Percentiles rank a stretch among this genome's conserved stretches.
These are phyloP conservation scores for Ptilorrhoa leucosticta DNA, from an alignment of 2,113 vertebrate genomes.

Conservation along the genomic window DNA sequence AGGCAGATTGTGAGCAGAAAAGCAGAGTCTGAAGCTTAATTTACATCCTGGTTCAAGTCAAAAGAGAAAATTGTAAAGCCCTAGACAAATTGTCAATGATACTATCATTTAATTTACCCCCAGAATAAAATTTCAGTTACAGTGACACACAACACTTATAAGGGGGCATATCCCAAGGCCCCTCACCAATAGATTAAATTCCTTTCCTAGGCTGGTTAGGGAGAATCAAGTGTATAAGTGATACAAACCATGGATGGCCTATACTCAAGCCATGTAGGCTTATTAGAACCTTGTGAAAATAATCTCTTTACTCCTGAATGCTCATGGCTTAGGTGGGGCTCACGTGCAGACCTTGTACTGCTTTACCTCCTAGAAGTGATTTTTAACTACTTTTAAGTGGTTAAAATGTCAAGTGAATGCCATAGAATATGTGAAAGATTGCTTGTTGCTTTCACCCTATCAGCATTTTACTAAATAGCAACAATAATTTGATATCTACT, in stretches of 20 bases:
- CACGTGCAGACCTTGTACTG: neutral
- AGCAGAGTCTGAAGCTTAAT: constrained; percentile 6
- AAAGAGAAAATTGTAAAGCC: constrained; percentile 14
- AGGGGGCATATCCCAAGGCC: neutral
- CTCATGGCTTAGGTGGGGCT: neutral
- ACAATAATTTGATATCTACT: neutral
- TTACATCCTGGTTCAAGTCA: neutral
- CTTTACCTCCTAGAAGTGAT: neutral
- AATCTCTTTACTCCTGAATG: neutral
- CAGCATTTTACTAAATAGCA: neutral
- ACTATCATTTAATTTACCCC: neutral
- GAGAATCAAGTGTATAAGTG: neutral
- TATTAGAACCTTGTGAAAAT: neutral
- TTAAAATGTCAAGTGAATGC: neutral
- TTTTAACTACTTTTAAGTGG: neutral
- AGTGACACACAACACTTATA: neutral
- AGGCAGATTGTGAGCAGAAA: constrained; percentile 23
- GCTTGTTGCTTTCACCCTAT: neutral
- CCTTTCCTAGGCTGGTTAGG: neutral
- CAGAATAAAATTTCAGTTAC: neutral
- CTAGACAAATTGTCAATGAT: neutral
- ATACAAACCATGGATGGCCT: neutral
- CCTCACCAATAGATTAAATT: neutral
- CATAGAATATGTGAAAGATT: neutral
- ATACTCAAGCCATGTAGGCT: fast-evolving